phyloP scores from a whole-genome alignment of 1,140 invertebrate genomes.

The Zeugodacus cucurbitae region DNA sequence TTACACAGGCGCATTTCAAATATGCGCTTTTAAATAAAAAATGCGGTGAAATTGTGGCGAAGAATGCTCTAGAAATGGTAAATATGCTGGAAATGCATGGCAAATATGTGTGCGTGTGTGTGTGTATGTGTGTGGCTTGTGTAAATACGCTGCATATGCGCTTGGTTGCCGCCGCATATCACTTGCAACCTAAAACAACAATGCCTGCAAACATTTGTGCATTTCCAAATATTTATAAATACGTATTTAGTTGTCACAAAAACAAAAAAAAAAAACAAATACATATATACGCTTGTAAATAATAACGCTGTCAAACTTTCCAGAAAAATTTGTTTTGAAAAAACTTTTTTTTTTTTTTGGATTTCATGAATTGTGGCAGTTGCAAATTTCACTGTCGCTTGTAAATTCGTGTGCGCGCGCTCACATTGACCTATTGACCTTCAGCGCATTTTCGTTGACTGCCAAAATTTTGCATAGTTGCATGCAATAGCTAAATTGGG shows the following conservation, averaged over 20 bases:
- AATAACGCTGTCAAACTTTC: neutral
- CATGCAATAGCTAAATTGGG: constrained; percentile 12
- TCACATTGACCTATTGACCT: constrained; percentile 8
- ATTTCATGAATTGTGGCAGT: neutral
- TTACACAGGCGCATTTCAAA: constrained; percentile 2
- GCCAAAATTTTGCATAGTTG: neutral
- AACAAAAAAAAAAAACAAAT: no score
- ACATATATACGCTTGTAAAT: neutral
- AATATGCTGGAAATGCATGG: neutral
- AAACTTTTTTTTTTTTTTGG: neutral
- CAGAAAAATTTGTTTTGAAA: neutral
- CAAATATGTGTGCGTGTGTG: neutral
- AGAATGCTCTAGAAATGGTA: neutral
- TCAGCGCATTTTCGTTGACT: neutral
- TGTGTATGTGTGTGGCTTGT: neutral
- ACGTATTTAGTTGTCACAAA: neutral
- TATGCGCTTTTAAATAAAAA: neutral
- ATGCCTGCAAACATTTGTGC: neutral
- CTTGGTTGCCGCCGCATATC: neutral
- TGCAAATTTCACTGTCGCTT: neutral
- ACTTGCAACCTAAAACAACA: constrained; percentile 2
- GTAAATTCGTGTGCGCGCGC: neutral
- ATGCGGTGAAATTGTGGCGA: neutral
- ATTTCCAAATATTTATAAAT: neutral
- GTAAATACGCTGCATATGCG: neutral